Evolutionary conservation across 1,140 invertebrate genomes (phyloP).

Genomic region (Drosophila micromelanica): DNA sequence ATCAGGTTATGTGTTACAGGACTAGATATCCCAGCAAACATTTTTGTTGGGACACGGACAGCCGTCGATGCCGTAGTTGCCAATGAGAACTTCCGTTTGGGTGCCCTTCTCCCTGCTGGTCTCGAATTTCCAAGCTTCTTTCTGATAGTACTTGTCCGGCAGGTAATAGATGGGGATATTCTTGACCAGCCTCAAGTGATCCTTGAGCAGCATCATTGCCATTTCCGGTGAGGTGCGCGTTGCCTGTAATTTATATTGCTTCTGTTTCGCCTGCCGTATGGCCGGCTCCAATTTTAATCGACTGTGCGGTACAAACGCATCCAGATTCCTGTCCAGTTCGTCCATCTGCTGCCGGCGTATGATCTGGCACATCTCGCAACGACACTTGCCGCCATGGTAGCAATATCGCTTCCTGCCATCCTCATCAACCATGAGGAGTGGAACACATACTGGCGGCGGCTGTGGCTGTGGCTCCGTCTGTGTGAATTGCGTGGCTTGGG

Average conservation of each 20-base stretch:
- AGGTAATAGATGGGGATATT: constrained; percentile 54
- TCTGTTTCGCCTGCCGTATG: constrained; percentile 49
- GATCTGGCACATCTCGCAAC: constrained; percentile 40
- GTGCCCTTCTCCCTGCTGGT: constrained; percentile 50
- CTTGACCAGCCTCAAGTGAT: constrained; percentile 45
- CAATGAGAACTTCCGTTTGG: constrained; percentile 58
- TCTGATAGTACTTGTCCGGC: constrained; percentile 43
- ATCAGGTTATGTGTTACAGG: neutral
- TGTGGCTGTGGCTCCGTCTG: constrained; percentile 50
- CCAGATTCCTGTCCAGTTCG: constrained; percentile 48
- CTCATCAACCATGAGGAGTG: constrained; percentile 56
- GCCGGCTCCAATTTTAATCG: constrained; percentile 41
- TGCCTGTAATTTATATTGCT: constrained; percentile 52
- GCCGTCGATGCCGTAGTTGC: constrained; percentile 62
- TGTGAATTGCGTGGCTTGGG: constrained; percentile 28
- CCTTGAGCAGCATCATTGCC: constrained; percentile 33
- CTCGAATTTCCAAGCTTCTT: constrained; percentile 8
- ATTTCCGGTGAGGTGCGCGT: constrained; percentile 33
- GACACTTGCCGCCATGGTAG: constrained; percentile 71
- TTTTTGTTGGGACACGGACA: constrained; percentile 61
- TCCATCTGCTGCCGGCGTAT: constrained; percentile 32
- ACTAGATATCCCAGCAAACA: constrained; percentile 56
- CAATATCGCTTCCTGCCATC: constrained; percentile 61
- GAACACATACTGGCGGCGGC: constrained; percentile 37
- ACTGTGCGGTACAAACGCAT: constrained; percentile 30